Evolutionary conservation across 2,888 invertebrate genomes (phyloP), one percentile per base, ranked within the genome.

Genomic region (Agonopterix subpropinquella): DNA sequence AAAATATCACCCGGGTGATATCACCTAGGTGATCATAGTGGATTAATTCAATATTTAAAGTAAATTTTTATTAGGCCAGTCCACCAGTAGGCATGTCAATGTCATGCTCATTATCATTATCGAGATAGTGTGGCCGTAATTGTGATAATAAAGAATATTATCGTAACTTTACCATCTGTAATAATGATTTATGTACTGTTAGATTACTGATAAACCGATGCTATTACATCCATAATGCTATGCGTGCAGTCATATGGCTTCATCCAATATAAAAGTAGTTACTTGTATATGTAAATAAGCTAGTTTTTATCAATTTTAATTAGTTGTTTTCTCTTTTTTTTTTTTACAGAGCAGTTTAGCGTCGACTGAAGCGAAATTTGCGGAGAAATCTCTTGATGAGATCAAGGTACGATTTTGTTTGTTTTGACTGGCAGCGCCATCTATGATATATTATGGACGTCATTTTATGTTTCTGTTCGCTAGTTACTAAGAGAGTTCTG

Each of bases 321-420:
- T 42, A 42, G 42, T 42, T 13, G 8, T 41, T 36, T 11, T 35
- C 9, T 18, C n/a, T 42, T 18, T 44, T 15, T 18, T 44, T 15
- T 54, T 47, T 64, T 75, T 70, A 41, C 80, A 87, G 88, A 85
- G 73, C 62, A 77, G 75, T 54, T 69, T 82, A 64, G 70, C 77
- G 53, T 71, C 84, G 43, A 65, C 79, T 11, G 85, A 87, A 60
- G 65, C 74, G 37, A 86, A 84, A 67, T 68, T 70, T 48, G 70
- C 77, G 10, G 88, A 88, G 57, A 80, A 85, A 63, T 69, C 83
- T 61, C 77, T 87, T 63, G 88, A 88, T 57, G 88, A 88, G 58
- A 82, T 88, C 61, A 88, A 84, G 84, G 88, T 84, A 59, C 42
- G 62, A 4, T 9, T 44, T 28, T 10, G 7, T 39, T 39, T 39